Conservation (phyloP, 2,797 vertebrate genomes). For the Ctenosaura bakeri region DNA sequence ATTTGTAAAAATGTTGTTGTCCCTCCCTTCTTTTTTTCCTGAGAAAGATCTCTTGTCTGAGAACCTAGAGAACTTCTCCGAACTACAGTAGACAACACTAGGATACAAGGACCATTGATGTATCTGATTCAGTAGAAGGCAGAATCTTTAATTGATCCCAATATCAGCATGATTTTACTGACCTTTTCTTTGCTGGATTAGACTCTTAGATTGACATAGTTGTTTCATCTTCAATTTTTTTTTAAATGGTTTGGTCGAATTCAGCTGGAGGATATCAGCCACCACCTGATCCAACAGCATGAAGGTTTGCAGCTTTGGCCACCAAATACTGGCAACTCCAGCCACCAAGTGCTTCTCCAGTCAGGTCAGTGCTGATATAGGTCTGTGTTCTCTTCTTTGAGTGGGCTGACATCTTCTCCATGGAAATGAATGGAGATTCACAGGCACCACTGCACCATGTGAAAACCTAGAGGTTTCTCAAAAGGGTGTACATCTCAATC, state of each 20-base stretch:
- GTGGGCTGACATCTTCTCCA: not conserved
- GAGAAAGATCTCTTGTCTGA: no score
- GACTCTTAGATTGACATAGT: not conserved
- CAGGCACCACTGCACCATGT: no score
- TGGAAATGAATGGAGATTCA: not conserved
- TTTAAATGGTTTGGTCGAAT: not conserved
- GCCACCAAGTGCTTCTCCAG: not conserved
- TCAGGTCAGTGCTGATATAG: not conserved
- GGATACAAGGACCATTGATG: not conserved
- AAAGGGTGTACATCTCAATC: no score
- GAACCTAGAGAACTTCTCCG: no score
- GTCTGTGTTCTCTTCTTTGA: no score
- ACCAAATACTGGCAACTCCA: no score
- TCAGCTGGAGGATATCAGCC: not conserved
- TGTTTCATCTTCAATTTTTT: not conserved
- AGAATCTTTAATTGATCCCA: not conserved
- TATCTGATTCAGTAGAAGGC: not conserved
- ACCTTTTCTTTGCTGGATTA: not conserved
- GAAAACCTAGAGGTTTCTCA: not conserved
- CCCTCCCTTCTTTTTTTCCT: no score
- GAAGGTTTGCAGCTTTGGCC: not conserved
- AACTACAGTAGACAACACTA: not conserved
- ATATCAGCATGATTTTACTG: no score
- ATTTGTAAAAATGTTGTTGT: no score
- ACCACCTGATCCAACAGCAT: not conserved